phyloP scores from a whole-genome alignment of 2,797 vertebrate species.

The Novumbra hubbsi region DNA sequence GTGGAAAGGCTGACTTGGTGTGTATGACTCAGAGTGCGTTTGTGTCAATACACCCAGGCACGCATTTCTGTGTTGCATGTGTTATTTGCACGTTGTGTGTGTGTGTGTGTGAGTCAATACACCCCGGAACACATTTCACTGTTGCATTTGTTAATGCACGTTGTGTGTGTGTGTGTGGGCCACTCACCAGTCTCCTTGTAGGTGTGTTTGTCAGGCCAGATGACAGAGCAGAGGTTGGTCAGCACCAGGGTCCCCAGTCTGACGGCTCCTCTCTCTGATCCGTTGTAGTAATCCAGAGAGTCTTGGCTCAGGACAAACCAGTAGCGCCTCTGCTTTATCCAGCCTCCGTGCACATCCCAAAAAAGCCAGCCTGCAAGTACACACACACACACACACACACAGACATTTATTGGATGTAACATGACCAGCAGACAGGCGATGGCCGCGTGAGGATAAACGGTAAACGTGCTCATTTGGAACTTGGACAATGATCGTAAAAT shows the following conservation, averaged over 20 bases:
- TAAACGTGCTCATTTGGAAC: too few species aligned
- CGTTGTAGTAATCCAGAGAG: conserved; percentile 91
- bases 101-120: conserved; percentile 6
- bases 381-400: conserved; percentile 28
- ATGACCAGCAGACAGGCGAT: not conserved
- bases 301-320: conserved; percentile 94
- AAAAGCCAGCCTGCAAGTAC: conserved; percentile 86
- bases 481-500: too few species aligned
- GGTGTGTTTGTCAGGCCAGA: conserved; percentile 90
- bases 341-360: conserved; percentile 84
- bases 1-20: not conserved
- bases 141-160: conserved; percentile 11
- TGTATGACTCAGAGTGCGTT: conserved; percentile 5
- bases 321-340: conserved; percentile 89
- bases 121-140: not conserved
- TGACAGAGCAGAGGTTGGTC: conserved; percentile 91
- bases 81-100: not conserved
- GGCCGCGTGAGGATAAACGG: too few species aligned
- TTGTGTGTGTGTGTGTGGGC: conserved; percentile 23
- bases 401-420: not conserved
- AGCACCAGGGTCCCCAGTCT: conserved; percentile 90
- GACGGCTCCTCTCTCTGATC: conserved; percentile 81
- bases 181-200: conserved; percentile 90
- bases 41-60: conserved; percentile 41
- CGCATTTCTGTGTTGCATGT: not conserved